These are phyloP conservation scores for Parotocinclus haroldoi DNA, from an alignment of 2,797 vertebrate genomes.

Conservation along the genomic window DNA sequence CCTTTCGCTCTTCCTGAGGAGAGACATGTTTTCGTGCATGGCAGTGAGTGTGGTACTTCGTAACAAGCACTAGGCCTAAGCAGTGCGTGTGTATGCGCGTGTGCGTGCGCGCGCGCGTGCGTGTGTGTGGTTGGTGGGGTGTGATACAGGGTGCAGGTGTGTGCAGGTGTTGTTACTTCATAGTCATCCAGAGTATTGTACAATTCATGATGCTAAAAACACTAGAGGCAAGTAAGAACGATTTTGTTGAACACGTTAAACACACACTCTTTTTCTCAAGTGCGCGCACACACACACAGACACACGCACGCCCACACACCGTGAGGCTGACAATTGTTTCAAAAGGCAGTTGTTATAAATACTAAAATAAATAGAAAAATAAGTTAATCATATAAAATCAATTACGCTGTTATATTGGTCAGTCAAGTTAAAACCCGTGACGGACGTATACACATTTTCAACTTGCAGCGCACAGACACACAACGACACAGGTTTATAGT, in stretches of 20 bases:
- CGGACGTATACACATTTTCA: conserved; percentile 4
- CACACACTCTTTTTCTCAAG: not conserved
- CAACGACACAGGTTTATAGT: conserved; percentile 27
- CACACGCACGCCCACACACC: conserved; percentile 13
- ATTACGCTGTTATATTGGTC: conserved; percentile 36
- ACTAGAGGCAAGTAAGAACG: conserved; percentile 6
- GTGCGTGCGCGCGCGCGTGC: not conserved
- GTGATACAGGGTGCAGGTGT: too few species aligned
- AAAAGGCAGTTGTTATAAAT: conserved; percentile 48
- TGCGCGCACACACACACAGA: conserved; percentile 4
- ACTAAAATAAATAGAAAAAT: conserved; percentile 49
- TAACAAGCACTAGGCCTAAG: conserved; percentile 26
- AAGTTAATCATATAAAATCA: conserved; percentile 47
- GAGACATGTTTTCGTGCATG: conserved; percentile 35
- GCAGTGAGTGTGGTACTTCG: conserved; percentile 31
- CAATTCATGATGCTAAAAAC: conserved; percentile 25
- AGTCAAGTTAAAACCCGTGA: conserved; percentile 35
- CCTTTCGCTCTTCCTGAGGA: conserved; percentile 24
- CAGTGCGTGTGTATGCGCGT: conserved; percentile 32
- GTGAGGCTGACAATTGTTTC: conserved; percentile 24
- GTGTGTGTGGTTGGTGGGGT: not conserved
- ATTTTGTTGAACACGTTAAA: conserved; percentile 4
- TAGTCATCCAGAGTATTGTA: conserved; percentile 7
- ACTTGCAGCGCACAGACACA: conserved; percentile 14
- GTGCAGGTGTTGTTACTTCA: not conserved